Percentiles rank a stretch among this genome's conserved stretches.
Evolutionary conservation across 2,888 invertebrate genomes (phyloP).

Genomic region (Eupithecia tripunctaria): DNA sequence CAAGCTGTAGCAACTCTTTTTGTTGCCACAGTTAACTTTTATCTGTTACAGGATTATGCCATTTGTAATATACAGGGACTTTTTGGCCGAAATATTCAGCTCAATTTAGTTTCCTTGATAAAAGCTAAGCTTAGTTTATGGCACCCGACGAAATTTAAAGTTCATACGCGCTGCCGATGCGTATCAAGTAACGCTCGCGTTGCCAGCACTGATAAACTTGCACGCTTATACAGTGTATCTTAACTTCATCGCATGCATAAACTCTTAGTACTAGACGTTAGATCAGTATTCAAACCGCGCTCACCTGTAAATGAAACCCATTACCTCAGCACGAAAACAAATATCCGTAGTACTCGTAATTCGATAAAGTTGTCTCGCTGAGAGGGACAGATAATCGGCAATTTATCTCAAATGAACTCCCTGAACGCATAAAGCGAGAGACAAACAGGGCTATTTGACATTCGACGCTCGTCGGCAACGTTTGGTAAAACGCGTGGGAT

Average conservation of each 20-base stretch:
- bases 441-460: constrained; percentile 75
- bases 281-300: constrained; percentile 20
- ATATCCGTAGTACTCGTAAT: constrained; percentile 49
- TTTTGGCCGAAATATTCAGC: not conserved
- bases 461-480: constrained; percentile 69
- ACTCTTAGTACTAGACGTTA: not conserved
- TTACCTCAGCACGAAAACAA: constrained; percentile 46
- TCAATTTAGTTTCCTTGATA: not conserved
- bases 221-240: not conserved
- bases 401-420: constrained; percentile 65
- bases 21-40: not conserved
- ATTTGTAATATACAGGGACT: not conserved
- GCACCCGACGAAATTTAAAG: not conserved
- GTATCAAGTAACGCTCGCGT: not conserved
- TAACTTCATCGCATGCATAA: not conserved
- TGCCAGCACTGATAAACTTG: not conserved
- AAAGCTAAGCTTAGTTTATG: not conserved
- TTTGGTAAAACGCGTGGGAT: constrained; percentile 74
- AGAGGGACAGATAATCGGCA: constrained; percentile 58
- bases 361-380: constrained; percentile 57
- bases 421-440: constrained; percentile 65
- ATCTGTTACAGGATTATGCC: not conserved
- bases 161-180: not conserved
- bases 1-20: not conserved
- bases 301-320: constrained; percentile 44